Evolutionary conservation across 2,113 vertebrate genomes (phyloP).

Genomic region (Larimichthys polyactis): DNA sequence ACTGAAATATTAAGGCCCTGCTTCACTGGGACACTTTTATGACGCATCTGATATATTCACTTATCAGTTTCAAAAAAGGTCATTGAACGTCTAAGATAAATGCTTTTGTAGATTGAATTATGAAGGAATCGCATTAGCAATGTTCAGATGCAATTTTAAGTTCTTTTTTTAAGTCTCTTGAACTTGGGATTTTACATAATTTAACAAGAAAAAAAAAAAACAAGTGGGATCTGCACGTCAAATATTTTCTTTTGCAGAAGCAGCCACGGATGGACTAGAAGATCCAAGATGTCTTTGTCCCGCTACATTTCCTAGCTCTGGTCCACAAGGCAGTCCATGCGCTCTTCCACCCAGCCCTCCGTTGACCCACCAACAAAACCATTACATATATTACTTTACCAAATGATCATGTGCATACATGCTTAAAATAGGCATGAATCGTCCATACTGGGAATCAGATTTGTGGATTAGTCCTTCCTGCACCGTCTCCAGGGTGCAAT

Average conservation of each 20-base stretch:
- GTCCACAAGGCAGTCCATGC: not conserved
- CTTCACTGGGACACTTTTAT: conserved; percentile 67
- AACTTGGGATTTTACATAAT: conserved; percentile 76
- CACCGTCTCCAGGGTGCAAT: conserved; percentile 72
- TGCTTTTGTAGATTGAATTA: conserved; percentile 64
- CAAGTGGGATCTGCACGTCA: conserved; percentile 53
- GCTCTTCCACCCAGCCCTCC: conserved; percentile 9
- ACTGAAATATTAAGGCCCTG: conserved; percentile 76
- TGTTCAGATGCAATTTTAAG: conserved; percentile 73
- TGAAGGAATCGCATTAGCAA: conserved; percentile 62
- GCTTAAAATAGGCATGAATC: conserved; percentile 64
- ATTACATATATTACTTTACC: conserved; percentile 31
- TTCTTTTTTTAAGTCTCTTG: conserved; percentile 70
- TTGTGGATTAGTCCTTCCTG: conserved; percentile 65
- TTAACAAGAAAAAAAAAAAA: conserved; percentile 55
- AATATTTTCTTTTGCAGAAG: conserved; percentile 39
- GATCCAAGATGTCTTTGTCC: conserved; percentile 14
- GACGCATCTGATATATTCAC: conserved; percentile 69
- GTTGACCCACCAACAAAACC: conserved; percentile 37
- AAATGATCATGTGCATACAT: conserved; percentile 49
- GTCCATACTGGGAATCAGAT: conserved; percentile 58
- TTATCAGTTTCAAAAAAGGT: conserved; percentile 69
- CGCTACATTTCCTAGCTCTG: not conserved
- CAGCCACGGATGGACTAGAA: conserved; percentile 28
- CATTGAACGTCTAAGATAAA: conserved; percentile 61